Evolutionary conservation across 2,888 invertebrate species (phyloP), one percentile per base, ranked within the genome.

Genomic region (Nomada fabriciana): DNA sequence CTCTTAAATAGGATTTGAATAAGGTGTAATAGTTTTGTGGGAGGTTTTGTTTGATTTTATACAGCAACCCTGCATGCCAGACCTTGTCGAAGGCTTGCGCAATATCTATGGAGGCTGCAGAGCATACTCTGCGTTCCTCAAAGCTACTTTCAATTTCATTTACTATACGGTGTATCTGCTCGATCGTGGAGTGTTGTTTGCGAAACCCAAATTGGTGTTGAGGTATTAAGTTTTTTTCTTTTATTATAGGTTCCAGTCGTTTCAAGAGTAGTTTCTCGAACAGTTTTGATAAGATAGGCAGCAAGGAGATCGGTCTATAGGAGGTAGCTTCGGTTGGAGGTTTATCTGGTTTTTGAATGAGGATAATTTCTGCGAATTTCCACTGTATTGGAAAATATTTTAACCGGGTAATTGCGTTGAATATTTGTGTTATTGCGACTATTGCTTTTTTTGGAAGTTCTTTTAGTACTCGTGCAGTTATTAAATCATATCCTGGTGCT

Each of bases 181-280:
- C 29, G 20, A 59, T 50, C 5, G 29, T 59, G 13, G 57, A 36
- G 23, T 61, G 52, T 10, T 61, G 36, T 10, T 71, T 18, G 0
- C 64, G 50, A 47, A 57, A 73, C 15, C 47, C 47, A 15, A 73
- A 73, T 47, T 25, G 57, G 25, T 73, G 57, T 55, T 15, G 10
- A 13, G 57, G 57, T 10, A 73, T 47, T 9, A 64, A 2, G 10
- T n/a, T 11, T 15, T 47, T 55, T n/a, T 47, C 9, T 20, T 1
- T n/a, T 43, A 73, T 3, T 25, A 47, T 15, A 5, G 23, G 20
- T n/a, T 36, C 55, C 9, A 73, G 15, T 47, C 43, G 20, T 18
- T 47, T 73, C 20, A 64, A n/a, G 3, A 57, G n/a, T 25, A 55
- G n/a, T 20, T 29, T 47, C 15, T 64, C 43, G 4, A 57, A 64